A percentile compares a stretch with the other conserved stretches of the same genome.
Evolutionary conservation across 92 coral and sea anemone genomes (phyloP).

Genomic region (Paramuricea clavata): DNA sequence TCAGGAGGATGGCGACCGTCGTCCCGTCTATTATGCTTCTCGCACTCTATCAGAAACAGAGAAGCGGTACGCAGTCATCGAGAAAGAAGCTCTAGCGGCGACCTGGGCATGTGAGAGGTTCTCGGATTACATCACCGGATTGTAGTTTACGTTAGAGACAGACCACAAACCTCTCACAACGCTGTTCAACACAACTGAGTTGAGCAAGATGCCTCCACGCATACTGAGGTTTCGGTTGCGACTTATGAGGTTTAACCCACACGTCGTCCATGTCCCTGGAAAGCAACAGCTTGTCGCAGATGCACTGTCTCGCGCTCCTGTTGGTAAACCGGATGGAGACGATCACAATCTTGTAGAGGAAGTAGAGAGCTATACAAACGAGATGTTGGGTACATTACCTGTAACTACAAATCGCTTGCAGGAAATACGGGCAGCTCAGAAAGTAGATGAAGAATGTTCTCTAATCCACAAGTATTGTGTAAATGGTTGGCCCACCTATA

Average conservation of each 20-base stretch:
- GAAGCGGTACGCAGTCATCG: conserved; percentile 63
- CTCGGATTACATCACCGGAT: too few species aligned
- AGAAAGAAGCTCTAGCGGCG: too few species aligned
- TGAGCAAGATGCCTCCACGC: conserved; percentile 63
- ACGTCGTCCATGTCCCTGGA: conserved; percentile 60
- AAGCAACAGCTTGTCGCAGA: conserved; percentile 67
- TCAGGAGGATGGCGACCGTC: conserved; percentile 37
- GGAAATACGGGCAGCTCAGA: conserved; percentile 65
- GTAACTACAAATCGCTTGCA: conserved; percentile 67
- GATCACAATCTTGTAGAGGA: too few species aligned
- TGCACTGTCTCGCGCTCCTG: conserved; percentile 62
- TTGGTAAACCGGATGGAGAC: conserved; percentile 19
- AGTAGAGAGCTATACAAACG: conserved; percentile 51
- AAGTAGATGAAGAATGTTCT: conserved; percentile 64
- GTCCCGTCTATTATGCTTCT: conserved; percentile 57
- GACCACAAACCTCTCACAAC: too few species aligned
- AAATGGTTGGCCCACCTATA: conserved; percentile 63
- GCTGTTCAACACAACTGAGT: too few species aligned
- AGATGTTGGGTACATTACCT: conserved; percentile 16
- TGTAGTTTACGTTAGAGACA: conserved; percentile 41
- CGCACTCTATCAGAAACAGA: too few species aligned
- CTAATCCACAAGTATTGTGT: conserved; percentile 51
- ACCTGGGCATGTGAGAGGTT: too few species aligned
- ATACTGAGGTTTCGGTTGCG: conserved; percentile 61
- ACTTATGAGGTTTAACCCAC: too few species aligned